Conservation (phyloP, 2,888 invertebrate genomes). For the Operophtera brumata region DNA sequence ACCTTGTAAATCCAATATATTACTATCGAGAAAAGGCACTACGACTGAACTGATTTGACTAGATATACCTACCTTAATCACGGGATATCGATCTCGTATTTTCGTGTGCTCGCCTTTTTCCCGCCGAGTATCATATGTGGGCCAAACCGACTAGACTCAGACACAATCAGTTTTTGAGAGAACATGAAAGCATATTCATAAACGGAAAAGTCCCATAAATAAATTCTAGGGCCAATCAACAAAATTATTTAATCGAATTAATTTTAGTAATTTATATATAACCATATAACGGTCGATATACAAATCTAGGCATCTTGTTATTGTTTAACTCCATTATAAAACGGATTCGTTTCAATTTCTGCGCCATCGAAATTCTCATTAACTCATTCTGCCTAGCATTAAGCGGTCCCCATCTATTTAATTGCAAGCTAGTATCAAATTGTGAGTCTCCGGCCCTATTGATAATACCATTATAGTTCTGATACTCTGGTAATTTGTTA, state of each 20-base stretch:
- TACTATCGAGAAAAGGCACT: too few species aligned
- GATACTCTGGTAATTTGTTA: slow-evolving; percentile 16
- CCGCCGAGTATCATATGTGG: too few species aligned
- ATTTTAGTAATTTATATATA: slow-evolving; percentile 3
- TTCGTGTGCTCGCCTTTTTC: too few species aligned
- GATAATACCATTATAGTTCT: slow-evolving; percentile 7
- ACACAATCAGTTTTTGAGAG: not conserved
- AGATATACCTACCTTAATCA: too few species aligned
- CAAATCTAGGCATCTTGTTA: slow-evolving; percentile 27
- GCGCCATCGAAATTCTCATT: slow-evolving; percentile 20
- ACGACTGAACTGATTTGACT: too few species aligned
- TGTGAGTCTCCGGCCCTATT: slow-evolving; percentile 8
- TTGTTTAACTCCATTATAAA: slow-evolving; percentile 25
- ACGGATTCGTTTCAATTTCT: slow-evolving; percentile 22
- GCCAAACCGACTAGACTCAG: not conserved
- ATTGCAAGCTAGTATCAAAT: slow-evolving; percentile 17
- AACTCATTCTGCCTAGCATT: slow-evolving; percentile 15
- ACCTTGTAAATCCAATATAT: too few species aligned
- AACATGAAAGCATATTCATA: not conserved
- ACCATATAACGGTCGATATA: slow-evolving; percentile 26
- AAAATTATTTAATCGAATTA: not conserved
- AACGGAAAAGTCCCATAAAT: too few species aligned
- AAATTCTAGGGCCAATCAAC: too few species aligned
- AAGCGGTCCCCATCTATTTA: slow-evolving; percentile 17
- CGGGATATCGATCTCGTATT: too few species aligned